Base-by-base conservation (phyloP, 2,113 vertebrate species). In the Solenodon paradoxus region DNA sequence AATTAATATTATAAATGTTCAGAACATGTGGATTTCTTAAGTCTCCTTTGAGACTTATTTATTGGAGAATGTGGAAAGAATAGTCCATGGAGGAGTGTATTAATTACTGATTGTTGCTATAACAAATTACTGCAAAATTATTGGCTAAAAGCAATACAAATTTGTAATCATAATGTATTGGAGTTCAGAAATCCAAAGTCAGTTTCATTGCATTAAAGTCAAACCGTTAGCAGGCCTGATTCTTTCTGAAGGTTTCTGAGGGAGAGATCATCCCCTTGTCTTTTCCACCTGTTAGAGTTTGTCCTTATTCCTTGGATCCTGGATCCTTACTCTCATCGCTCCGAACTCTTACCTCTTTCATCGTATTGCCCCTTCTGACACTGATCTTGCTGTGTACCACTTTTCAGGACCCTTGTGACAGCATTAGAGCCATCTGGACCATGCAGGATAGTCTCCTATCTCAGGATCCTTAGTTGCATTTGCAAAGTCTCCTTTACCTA, bases 211-310 rank as follows among this genome's bases (percentile, higher is more conserved):
- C 16, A 11, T 2, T 72, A 68, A 72, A 51, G 24, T 45, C 17
- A 42, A 9, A 4, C 3, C 3, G 15, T 66, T 38, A 40, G 24
- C 1, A 17, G 5, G 2, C 1, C 32, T 80, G 28, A 1, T 2
- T 30, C 1, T 24, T 78, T 92, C 66, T 26, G 19, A 26, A 63
- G 3, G 2, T 1, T 80, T 59, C 10, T 4, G n/a, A 32, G 12
- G 11, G 7, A 57, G 4, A 61, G 84, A 6, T 3, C 2, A 45
- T 51, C 53, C n/a, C 19, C 24, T 89, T n/a, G 1, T 38, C 32
- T 59, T 93, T 72, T 32, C 20, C 61, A 78, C n/a, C n/a, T 42
- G 1, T 9, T 51, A 7, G 17, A 81, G 26, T n/a, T 19, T 40
- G 19, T 9, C 32, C 24, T 71, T 9, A 12, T 5, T 32, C 12